These are phyloP conservation scores for Sitta carolinensis DNA, from an alignment of 2,797 vertebrate species.

Conservation along the genomic window DNA sequence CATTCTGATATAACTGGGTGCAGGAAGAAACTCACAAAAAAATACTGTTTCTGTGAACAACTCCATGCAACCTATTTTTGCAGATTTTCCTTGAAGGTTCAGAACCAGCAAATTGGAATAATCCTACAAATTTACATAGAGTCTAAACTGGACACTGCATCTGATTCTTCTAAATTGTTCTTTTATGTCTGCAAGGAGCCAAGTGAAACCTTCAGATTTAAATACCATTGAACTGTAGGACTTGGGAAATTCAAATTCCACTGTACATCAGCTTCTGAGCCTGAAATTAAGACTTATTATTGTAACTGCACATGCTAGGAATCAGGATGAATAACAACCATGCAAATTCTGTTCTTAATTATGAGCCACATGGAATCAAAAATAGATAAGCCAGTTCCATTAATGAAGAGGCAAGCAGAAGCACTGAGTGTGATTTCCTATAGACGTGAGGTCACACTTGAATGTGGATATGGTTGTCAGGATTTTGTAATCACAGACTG, in stretches of 20 bases:
- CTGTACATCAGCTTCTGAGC: neutral
- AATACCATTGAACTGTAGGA: neutral
- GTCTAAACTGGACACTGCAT: neutral
- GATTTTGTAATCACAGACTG: neutral
- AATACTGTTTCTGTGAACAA: neutral
- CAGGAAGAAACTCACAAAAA: slow-evolving; percentile 28
- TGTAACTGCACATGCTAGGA: neutral
- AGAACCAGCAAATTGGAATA: neutral
- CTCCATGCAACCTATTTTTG: neutral
- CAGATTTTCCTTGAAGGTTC: neutral
- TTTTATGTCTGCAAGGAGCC: neutral
- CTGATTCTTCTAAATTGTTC: neutral
- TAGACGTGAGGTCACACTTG: neutral
- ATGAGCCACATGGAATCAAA: neutral
- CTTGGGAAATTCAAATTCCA: neutral
- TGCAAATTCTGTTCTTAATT: slow-evolving; percentile 26
- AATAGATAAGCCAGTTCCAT: neutral
- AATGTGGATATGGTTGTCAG: neutral
- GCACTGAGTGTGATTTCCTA: neutral
- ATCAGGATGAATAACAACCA: neutral
- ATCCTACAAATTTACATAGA: neutral
- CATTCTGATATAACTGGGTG: slow-evolving; percentile 13
- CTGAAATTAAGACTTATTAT: neutral
- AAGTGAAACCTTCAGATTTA: neutral
- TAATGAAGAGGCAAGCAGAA: neutral